phyloP scores from a whole-genome alignment of 2,888 invertebrate genomes.

The Acanthopleura granulata region DNA sequence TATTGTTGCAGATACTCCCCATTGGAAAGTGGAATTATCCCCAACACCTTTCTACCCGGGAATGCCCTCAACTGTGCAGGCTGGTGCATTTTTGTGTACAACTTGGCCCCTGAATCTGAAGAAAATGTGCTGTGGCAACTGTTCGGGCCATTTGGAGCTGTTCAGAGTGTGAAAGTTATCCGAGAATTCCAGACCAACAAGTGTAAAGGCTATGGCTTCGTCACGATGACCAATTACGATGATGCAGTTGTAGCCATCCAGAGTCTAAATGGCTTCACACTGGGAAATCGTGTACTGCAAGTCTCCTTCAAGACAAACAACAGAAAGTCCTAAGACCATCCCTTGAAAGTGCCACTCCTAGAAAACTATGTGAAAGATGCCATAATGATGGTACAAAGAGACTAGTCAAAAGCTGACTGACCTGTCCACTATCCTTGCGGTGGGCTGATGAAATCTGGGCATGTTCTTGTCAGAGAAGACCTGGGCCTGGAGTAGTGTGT shows the following conservation, averaged over 20 bases:
- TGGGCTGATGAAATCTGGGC: too few relatives aligned
- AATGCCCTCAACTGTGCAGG: constrained; percentile 72
- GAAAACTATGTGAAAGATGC: neutral
- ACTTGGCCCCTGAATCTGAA: constrained; percentile 91
- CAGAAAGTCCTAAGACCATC: constrained; percentile 72
- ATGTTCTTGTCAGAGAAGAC: too few relatives aligned
- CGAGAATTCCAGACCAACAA: constrained; percentile 95
- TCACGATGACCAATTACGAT: constrained; percentile 98
- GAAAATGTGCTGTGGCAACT: constrained; percentile 93
- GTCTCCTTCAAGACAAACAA: constrained; percentile 91
- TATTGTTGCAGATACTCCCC: constrained; percentile 60
- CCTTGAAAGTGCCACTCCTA: neutral
- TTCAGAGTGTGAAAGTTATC: constrained; percentile 97
- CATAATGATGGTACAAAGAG: neutral
- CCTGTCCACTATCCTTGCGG: neutral
- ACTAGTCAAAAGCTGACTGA: constrained; percentile 14
- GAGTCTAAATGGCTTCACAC: constrained; percentile 94
- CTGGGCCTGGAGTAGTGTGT: too few relatives aligned
- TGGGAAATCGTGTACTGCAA: constrained; percentile 95
- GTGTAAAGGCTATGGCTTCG: constrained; percentile 98
- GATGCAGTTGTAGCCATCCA: constrained; percentile 97
- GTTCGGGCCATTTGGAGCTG: constrained; percentile 97
- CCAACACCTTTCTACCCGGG: constrained; percentile 60
- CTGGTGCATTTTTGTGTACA: constrained; percentile 94
- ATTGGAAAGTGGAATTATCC: constrained; percentile 61